Base-by-base conservation (phyloP, 2,797 vertebrate genomes). In the Linurgus olivaceus region DNA sequence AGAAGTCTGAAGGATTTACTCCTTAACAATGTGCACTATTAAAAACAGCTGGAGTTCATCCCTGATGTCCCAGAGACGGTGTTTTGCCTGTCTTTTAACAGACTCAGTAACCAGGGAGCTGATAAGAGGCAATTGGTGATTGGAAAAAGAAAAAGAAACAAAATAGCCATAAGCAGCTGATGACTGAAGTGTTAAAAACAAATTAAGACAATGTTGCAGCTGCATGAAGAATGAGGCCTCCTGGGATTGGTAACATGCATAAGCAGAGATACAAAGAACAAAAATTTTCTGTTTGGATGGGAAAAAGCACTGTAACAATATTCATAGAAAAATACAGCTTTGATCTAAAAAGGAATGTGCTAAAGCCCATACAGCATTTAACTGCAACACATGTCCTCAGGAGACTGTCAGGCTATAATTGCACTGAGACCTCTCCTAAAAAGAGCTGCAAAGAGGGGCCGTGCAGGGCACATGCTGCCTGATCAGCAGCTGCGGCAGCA, bases 91-190 rank as follows among this genome's bases (percentile, higher is more conserved):
- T 21, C 40, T 66, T 33, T 63, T 33, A 57, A 42, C 31, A 72
- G 52, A 62, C 4, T 8, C 66, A 25, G 52, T 11, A 50, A 74
- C 31, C n/a, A 58, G 20, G 8, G 26, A 38, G 78, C 47, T 62
- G n/a, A 8, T 15, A 78, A 84, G 62, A 6, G 47, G 75, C 13
- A 25, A 88, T 0, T 1, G 0, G 24, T 0, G 0, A 66, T 1
- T 73, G 86, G 73, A 88, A 51, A 21, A 15, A 54, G 44, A 48
- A 65, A 45, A n/a, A 93, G 58, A 58, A 58, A 54, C 11, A 24
- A 33, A 84, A 24, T 11, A 76, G 40, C 71, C 54, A 13, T 21
- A 47, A 73, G 52, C 35, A 85, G 57, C 9, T 71, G 44, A 55
- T 57, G 48, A 80, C 24, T 17, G n/a, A 89, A 63, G 10, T 6